Evolutionary conservation across 1,140 invertebrate species (phyloP).

Genomic region (Potamilus streckersoni): DNA sequence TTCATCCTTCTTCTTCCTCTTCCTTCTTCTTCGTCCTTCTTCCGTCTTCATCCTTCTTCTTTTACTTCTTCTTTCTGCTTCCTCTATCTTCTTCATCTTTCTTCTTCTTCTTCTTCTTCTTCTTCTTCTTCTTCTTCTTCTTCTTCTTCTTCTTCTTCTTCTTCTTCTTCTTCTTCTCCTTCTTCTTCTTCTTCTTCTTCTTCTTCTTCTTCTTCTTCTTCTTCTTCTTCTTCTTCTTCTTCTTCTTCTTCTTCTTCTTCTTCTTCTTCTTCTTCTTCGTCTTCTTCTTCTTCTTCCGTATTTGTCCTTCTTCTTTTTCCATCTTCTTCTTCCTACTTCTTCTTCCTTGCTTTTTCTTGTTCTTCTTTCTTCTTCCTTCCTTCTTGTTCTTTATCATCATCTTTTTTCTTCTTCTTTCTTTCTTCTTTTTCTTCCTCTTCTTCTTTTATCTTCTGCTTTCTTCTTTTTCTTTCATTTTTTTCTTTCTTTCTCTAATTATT

Average conservation of each 20-base stretch:
- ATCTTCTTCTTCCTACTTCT: neutral
- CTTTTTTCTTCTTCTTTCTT: neutral
- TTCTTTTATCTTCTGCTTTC: too few species aligned
- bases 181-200: neutral
- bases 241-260: neutral
- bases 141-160: neutral
- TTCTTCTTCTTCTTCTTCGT: neutral
- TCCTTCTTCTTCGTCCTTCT: neutral
- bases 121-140: neutral
- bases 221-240: neutral
- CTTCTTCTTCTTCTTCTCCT: neutral
- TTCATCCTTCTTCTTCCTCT: neutral
- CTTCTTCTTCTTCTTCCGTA: neutral
- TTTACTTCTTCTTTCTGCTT: neutral
- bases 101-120: neutral
- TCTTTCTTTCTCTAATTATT: neutral
- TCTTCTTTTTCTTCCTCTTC: too few species aligned
- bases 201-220: neutral
- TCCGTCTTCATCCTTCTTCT: neutral
- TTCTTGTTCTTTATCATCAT: neutral
- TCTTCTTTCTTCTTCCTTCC: neutral
- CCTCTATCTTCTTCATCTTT: neutral
- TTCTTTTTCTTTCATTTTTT: neutral
- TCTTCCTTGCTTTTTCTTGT: neutral
- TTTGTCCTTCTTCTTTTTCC: neutral